Conservation (phyloP, 2,797 vertebrate species). For the Chelon labrosus region DNA sequence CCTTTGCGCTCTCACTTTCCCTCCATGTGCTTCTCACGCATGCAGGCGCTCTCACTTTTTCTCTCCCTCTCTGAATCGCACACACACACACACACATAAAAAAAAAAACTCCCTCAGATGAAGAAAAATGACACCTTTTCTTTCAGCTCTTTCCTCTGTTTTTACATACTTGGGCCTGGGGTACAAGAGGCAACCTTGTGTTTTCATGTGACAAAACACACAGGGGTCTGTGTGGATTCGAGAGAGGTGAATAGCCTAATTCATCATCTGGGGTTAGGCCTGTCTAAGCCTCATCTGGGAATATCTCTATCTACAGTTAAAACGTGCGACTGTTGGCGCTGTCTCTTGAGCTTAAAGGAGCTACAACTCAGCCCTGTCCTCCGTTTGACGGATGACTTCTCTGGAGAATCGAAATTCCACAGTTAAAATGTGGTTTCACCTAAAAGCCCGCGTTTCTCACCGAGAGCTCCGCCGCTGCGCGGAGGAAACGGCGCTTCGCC, state of each 20-base stretch:
- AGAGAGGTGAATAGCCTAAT: slow-evolving; percentile 81
- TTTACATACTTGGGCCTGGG: slow-evolving; percentile 75
- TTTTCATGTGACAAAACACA: slow-evolving; percentile 85
- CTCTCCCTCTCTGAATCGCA: slow-evolving; percentile 19
- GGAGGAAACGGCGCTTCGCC: slow-evolving; percentile 43
- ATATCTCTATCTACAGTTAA: slow-evolving; percentile 79
- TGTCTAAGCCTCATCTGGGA: slow-evolving; percentile 78
- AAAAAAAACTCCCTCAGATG: slow-evolving; percentile 54
- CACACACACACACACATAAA: slow-evolving; percentile 38
- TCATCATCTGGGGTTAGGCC: slow-evolving; percentile 77
- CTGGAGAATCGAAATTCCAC: slow-evolving; percentile 75
- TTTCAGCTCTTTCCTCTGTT: slow-evolving; percentile 85
- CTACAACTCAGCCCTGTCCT: slow-evolving; percentile 73
- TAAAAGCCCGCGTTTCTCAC: slow-evolving; percentile 34
- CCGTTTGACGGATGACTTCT: slow-evolving; percentile 77
- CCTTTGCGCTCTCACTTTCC: slow-evolving; percentile 63
- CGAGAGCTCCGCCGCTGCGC: slow-evolving; percentile 20
- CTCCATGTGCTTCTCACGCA: slow-evolving; percentile 71
- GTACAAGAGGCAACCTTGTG: slow-evolving; percentile 81
- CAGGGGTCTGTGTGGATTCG: slow-evolving; percentile 78
- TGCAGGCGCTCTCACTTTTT: slow-evolving; percentile 48
- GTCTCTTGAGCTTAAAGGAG: slow-evolving; percentile 76
- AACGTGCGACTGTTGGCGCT: slow-evolving; percentile 71
- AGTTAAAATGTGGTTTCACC: slow-evolving; percentile 68
- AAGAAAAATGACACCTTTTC: slow-evolving; percentile 86